These are phyloP conservation scores for Brachionus asplanchnoidis DNA, from an alignment of 1,140 invertebrate genomes.

Conservation along the genomic window DNA sequence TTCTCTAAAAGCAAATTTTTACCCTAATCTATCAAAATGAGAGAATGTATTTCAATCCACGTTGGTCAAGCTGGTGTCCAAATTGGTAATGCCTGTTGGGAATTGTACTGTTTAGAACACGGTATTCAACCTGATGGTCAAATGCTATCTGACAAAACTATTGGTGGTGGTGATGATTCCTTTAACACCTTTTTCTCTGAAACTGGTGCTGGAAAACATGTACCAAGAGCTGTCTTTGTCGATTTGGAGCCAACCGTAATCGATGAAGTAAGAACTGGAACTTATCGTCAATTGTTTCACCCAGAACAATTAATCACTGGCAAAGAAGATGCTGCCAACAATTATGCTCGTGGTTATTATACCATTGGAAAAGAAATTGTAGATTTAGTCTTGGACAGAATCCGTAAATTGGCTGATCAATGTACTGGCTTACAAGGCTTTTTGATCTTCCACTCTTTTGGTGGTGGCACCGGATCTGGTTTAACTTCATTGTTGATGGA, in stretches of 20 bases:
- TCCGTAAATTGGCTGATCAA: conserved; percentile 75
- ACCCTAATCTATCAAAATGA: conserved; percentile 45
- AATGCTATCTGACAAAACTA: conserved; percentile 52
- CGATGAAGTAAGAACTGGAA: conserved; percentile 55
- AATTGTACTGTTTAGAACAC: conserved; percentile 82
- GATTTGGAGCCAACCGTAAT: conserved; percentile 79
- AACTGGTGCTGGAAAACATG: conserved; percentile 69
- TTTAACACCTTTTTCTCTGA: conserved; percentile 86
- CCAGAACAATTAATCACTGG: conserved; percentile 60
- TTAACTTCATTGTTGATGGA: conserved; percentile 84
- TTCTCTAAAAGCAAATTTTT: conserved; percentile 54
- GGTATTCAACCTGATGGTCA: conserved; percentile 80
- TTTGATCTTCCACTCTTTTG: conserved; percentile 58
- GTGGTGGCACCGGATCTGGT: conserved; percentile 76
- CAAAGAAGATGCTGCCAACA: conserved; percentile 81
- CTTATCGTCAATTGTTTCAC: conserved; percentile 56
- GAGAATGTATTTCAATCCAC: conserved; percentile 78
- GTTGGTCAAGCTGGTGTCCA: conserved; percentile 82
- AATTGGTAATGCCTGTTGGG: conserved; percentile 77
- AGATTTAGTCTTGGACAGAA: conserved; percentile 71
- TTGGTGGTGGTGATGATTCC: conserved; percentile 69
- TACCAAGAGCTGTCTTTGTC: conserved; percentile 72
- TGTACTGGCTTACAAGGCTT: conserved; percentile 69
- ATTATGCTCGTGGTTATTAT: conserved; percentile 82
- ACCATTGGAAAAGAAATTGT: conserved; percentile 84